Evolutionary conservation across 2,888 invertebrate species (phyloP), one percentile per base, ranked within the genome.

Genomic region (Quadroppia sp.): DNA sequence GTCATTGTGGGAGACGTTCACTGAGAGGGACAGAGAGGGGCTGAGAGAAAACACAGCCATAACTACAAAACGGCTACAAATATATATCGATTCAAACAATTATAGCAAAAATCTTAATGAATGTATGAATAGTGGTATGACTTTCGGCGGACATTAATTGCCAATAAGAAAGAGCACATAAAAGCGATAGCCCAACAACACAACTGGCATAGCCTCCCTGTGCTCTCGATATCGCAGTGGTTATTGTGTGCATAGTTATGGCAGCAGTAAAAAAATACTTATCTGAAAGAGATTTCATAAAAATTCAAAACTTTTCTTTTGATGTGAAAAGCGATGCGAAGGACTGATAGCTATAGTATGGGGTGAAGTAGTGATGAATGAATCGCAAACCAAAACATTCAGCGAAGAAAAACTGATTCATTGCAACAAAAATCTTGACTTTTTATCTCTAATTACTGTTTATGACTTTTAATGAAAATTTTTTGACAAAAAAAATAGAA

Each of bases 11-110:
- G n/a, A n/a, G n/a, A n/a, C n/a, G n/a, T n/a, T n/a, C n/a, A n/a
- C n/a, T n/a, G n/a, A n/a, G n/a, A n/a, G n/a, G n/a, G n/a, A 36
- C 36, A 11, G 11, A 11, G 11, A 36, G 4, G 11, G 36, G 36
- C 4, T 36, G 36, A 36, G 36, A 36, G n/a, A n/a, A 20, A 50
- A 50, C 7, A 53, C 25, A 53, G 53, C 53, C 53, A 53, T 53
- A 53, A 53, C 23, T 53, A 25, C 2, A 53, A 20, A 53, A 53
- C 53, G 23, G 53, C 53, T 25, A 25, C 53, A 53, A 53, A 53
- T 53, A 23, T n/a, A n/a, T 53, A 53, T 53, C 53, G 53, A 53
- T 53, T 53, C 53, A 53, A 20, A 53, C 53, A 53, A 53, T 53
- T 53, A 53, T 25, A 25, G 25, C 20, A 9, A 53, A n/a, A 53